Evolutionary conservation across 2,888 invertebrate species (phyloP).

Genomic region (Spilarctia lutea): DNA sequence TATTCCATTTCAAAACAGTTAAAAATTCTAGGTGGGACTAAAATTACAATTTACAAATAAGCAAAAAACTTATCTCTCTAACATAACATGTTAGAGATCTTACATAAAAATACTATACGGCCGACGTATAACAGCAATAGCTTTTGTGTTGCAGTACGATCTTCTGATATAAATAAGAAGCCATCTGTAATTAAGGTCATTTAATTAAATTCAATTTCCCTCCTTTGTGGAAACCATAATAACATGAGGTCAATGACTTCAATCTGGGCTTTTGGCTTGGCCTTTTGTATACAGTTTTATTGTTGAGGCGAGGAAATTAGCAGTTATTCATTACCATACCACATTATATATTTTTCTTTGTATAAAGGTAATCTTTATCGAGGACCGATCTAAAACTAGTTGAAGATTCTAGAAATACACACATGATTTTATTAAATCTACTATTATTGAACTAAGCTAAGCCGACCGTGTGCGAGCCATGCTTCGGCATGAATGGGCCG

Average conservation of each 20-base stretch:
- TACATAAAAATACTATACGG: too few species aligned
- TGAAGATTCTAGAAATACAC: not conserved
- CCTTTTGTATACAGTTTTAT: not conserved
- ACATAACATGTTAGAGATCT: not conserved
- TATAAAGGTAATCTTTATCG: not conserved
- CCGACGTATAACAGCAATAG: too few species aligned
- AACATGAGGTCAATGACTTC: slow-evolving; percentile 11
- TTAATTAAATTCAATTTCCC: slow-evolving; percentile 9
- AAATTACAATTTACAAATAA: not conserved
- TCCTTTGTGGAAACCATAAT: slow-evolving; percentile 12
- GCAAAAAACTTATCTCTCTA: not conserved
- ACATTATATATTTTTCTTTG: not conserved
- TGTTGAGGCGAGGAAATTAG: not conserved
- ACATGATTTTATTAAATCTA: not conserved
- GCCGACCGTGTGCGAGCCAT: too few species aligned
- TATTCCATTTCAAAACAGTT: not conserved
- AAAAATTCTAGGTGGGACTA: not conserved
- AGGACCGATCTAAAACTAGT: not conserved
- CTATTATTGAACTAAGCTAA: too few species aligned
- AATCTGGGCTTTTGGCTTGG: not conserved
- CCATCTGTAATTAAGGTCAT: slow-evolving; percentile 16
- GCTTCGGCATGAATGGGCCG: too few species aligned
- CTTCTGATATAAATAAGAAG: not conserved
- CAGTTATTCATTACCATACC: not conserved
- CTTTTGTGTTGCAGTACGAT: not conserved